Evolutionary conservation across 1,140 invertebrate genomes (phyloP).

Genomic region (Ooceraea biroi): DNA sequence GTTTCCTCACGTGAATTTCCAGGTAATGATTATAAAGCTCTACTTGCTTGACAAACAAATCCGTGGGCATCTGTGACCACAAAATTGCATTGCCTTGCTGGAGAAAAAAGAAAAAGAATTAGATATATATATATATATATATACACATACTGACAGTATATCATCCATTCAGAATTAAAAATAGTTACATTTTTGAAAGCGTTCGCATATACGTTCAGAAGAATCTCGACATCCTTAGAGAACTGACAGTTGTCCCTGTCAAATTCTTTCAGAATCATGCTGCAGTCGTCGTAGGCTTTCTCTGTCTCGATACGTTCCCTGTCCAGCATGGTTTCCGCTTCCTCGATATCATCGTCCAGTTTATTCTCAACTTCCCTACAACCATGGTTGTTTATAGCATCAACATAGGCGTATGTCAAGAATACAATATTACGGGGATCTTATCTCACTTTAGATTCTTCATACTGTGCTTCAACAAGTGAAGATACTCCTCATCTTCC

Average conservation of each 20-base stretch:
- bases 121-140: too few species aligned
- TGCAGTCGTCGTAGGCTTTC: constrained; percentile 78
- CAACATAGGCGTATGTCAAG: background rate
- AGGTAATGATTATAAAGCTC: constrained; percentile 81
- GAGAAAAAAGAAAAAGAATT: constrained; percentile 21
- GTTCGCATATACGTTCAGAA: constrained; percentile 78
- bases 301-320: constrained; percentile 77
- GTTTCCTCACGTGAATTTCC: constrained; percentile 77
- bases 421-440: constrained; percentile 38
- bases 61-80: constrained; percentile 82
- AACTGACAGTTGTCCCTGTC: constrained; percentile 76
- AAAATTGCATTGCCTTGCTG: constrained; percentile 77
- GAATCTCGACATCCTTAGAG: constrained; percentile 72
- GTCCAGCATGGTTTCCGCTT: constrained; percentile 73
- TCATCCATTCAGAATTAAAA: background rate
- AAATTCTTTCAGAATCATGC: constrained; percentile 74
- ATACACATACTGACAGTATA: background rate
- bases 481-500: constrained; percentile 78
- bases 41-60: constrained; percentile 81
- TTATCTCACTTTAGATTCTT: constrained; percentile 78
- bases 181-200: constrained; percentile 77
- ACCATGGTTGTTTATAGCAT: constrained; percentile 5
- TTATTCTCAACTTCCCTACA: constrained; percentile 78
- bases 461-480: constrained; percentile 76
- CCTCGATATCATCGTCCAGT: constrained; percentile 79